phyloP scores from a whole-genome alignment of 2,888 invertebrate genomes.

The Tridacna crocea region DNA sequence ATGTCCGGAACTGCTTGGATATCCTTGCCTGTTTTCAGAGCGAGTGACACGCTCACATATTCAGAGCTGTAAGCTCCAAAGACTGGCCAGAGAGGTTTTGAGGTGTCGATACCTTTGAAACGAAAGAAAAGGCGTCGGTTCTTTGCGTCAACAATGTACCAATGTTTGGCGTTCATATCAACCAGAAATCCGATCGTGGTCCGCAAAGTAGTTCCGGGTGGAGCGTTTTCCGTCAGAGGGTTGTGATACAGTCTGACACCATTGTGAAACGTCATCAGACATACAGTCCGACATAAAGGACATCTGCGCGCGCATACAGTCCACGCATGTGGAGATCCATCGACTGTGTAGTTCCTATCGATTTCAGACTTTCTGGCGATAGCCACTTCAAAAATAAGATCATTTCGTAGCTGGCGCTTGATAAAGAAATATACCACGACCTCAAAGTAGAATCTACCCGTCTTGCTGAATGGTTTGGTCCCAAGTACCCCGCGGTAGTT shows the following conservation, averaged over 20 bases:
- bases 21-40: constrained; percentile 64
- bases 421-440: constrained; percentile 65
- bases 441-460: constrained; percentile 67
- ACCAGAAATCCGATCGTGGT: constrained; percentile 68
- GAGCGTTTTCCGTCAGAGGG: constrained; percentile 62
- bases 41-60: constrained; percentile 61
- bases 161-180: constrained; percentile 64
- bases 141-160: constrained; percentile 66
- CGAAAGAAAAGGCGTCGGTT: constrained; percentile 61
- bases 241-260: constrained; percentile 65
- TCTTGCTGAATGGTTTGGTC: constrained; percentile 60
- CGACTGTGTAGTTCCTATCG: constrained; percentile 68
- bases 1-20: constrained; percentile 65
- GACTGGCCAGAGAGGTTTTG: constrained; percentile 67
- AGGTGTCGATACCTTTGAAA: constrained; percentile 64
- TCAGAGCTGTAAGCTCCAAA: constrained; percentile 70
- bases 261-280: constrained; percentile 68
- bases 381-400: constrained; percentile 68
- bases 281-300: constrained; percentile 68
- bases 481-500: constrained; percentile 67
- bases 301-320: constrained; percentile 68
- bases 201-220: constrained; percentile 66
- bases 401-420: constrained; percentile 66
- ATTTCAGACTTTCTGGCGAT: constrained; percentile 64
- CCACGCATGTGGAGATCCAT: constrained; percentile 64